Evolutionary conservation across 1,140 invertebrate genomes (phyloP), one percentile per base, ranked within the genome.

Genomic region (Trichonephila inaurata): DNA sequence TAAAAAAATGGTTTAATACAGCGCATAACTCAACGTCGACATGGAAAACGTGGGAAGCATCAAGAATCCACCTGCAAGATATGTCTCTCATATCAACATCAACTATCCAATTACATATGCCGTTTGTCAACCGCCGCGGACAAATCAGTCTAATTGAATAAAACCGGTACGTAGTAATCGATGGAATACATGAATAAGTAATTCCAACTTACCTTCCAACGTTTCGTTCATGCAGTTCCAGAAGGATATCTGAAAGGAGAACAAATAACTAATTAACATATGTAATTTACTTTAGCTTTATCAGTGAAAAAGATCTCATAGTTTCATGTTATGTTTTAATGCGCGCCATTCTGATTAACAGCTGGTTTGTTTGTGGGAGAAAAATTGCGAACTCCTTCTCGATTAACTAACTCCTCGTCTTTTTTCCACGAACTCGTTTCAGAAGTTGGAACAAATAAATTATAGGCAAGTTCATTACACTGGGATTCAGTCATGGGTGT

Each of bases 191-290:
- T 81, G 44, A 81, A 89, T 77, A 92, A 86, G 33, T 58, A 86
- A 92, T 58, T 85, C 40, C 69, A 58, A 88, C 92, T 95, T 87
- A 95, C 94, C 94, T 62, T 94, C 92, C 61, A 95, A 86, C 3
- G 94, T 95, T 64, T 95, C 94, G 91, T 95, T 95, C 91, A 95
- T 94, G 89, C 95, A 95, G 86, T 94, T 77, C 95, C 95, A 95
- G 66, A 95, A 95, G 40, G 66, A 83, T 10, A 64, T 24, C 95
- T 95, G 94, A 95, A 90, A 93, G 86, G 44, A 85, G 66, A 92
- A 92, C 61, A 60, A 81, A 91, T 69, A 81, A 61, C 62, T 61
- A 87, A 92, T 92, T 92, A 92, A 72, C 82, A 85, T 92, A 66
- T 60, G 82, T 85, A 92, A 92, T 92, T 92, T 51, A 40, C 60